Base-by-base conservation (phyloP, 2,888 invertebrate species). In the Scaptomyza caliginosa region DNA sequence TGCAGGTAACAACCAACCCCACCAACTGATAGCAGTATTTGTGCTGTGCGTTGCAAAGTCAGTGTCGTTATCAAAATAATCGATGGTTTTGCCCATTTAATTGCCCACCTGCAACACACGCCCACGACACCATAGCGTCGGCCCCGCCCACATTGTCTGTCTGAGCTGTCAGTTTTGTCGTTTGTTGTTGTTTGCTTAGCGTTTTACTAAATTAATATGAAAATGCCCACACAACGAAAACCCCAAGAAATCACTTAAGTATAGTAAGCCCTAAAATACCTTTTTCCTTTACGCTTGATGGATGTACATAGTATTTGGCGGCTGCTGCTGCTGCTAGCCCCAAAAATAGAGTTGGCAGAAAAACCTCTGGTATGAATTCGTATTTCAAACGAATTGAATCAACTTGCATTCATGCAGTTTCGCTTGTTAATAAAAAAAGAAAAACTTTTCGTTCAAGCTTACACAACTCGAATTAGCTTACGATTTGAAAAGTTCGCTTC, bases 131-230 rank as follows among this genome's bases (percentile, higher is more conserved):
- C 70, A 24, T 38, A 32, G 17, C 48, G 2, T 30, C 36, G 24
- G 21, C 43, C 36, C 26, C 64, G 6, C 36, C 59, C 60, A 40
- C 45, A 36, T 3, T 11, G 2, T 1, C 59, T 65, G 70, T 67
- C 77, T 59, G 67, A 84, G 65, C 85, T 81, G 81, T 81, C 85
- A 81, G 77, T 72, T 78, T 79, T n/a, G n/a, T 78, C 79, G 77
- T 82, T 78, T 68, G 81, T 59, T 67, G 73, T 60, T 84, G 68
- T 84, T 85, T 77, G 79, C 38, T 58, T 63, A 52, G 71, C 52
- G 60, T 74, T 71, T 70, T 74, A 38, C 59, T 57, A 80, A 80
- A 80, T 84, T 73, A 81, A 65, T 77, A 75, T 72, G 72, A 69
- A 67, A 74, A 55, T 74, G 56, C 52, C 32, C 13, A 32, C 11